Percentiles rank a stretch among this genome's conserved stretches.
Conservation (phyloP, 2,113 vertebrate species). For the Leptobrachium ailaonicum region DNA sequence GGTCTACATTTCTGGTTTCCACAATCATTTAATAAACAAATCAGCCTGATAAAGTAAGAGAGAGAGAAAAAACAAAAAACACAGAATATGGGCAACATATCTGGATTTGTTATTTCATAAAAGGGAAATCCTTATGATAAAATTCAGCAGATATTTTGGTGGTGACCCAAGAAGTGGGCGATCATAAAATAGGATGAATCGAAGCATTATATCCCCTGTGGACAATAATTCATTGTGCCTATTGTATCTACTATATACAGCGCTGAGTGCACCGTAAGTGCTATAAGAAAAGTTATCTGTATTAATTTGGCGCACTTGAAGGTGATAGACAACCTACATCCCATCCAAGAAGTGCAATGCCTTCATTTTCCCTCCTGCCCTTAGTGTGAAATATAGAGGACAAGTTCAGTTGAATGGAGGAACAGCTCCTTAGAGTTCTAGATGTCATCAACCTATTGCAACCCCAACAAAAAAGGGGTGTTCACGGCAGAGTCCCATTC, state of each 20-base stretch:
- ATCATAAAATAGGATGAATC: background rate
- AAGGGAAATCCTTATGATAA: background rate
- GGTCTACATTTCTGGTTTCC: background rate
- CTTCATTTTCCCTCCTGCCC: slow-evolving; percentile 28
- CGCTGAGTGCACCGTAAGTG: slow-evolving; percentile 41
- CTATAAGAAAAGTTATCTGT: slow-evolving; percentile 40
- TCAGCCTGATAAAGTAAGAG: background rate
- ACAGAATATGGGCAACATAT: background rate
- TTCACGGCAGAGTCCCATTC: background rate
- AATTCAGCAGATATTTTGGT: background rate
- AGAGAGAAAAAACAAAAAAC: background rate
- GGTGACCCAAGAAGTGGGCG: background rate
- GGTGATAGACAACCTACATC: slow-evolving; percentile 21
- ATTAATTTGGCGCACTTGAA: slow-evolving; percentile 21
- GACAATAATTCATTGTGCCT: slow-evolving; percentile 45
- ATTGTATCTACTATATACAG: slow-evolving; percentile 47
- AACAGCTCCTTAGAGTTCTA: background rate
- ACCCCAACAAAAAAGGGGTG: slow-evolving; percentile 21
- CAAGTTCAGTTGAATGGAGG: slow-evolving; percentile 34
- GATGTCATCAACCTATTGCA: slow-evolving; percentile 2
- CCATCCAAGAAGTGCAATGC: slow-evolving; percentile 22
- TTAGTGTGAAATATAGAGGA: slow-evolving; percentile 39
- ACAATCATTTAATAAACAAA: background rate
- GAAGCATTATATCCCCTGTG: slow-evolving; percentile 30
- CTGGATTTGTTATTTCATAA: slow-evolving; percentile 31